A percentile compares a stretch with the other conserved stretches of the same genome.
phyloP scores from a whole-genome alignment of 2,797 vertebrate genomes.

The Hozukius guyotensis region DNA sequence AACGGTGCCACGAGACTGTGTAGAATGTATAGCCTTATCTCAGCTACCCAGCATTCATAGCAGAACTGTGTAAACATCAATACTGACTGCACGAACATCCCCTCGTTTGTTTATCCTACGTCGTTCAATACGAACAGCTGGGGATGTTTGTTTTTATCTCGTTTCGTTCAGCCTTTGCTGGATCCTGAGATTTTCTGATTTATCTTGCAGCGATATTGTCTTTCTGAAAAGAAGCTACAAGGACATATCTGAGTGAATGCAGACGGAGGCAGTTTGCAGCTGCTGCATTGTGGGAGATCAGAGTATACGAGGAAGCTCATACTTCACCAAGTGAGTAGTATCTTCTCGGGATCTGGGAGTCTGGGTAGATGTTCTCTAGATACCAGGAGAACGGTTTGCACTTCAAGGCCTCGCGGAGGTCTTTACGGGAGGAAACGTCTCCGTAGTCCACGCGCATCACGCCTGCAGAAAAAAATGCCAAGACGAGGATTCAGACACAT shows the following conservation, averaged over 20 bases:
- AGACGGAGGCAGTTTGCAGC: conserved; percentile 4
- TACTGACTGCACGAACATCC: conserved; percentile 11
- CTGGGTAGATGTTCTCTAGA: conserved; percentile 96
- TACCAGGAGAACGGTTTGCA: conserved; percentile 99
- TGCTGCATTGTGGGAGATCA: conserved; percentile 42
- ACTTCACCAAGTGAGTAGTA: conserved; percentile 99
- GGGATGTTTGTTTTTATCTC: conserved; percentile 32
- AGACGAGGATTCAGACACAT: conserved; percentile 6
- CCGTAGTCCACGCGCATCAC: conserved; percentile 98
- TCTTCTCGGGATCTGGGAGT: conserved; percentile 97
- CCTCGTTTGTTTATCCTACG: conserved; percentile 30
- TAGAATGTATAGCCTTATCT: conserved; percentile 40
- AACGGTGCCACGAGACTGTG: neutral
- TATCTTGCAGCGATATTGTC: conserved; percentile 19
- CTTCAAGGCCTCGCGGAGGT: conserved; percentile 88
- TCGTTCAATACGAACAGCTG: conserved; percentile 29
- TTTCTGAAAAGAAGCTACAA: conserved; percentile 33
- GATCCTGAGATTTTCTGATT: conserved; percentile 43
- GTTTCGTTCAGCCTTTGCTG: conserved; percentile 26
- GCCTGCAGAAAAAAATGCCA: conserved; percentile 76
- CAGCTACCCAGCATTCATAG: conserved; percentile 3
- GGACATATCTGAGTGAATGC: conserved; percentile 42
- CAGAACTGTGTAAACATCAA: conserved; percentile 54
- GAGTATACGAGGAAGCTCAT: conserved; percentile 72
- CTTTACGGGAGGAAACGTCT: conserved; percentile 91